Evolutionary conservation across 2,888 invertebrate species (phyloP).

Genomic region (Steinernema carpocapsae): DNA sequence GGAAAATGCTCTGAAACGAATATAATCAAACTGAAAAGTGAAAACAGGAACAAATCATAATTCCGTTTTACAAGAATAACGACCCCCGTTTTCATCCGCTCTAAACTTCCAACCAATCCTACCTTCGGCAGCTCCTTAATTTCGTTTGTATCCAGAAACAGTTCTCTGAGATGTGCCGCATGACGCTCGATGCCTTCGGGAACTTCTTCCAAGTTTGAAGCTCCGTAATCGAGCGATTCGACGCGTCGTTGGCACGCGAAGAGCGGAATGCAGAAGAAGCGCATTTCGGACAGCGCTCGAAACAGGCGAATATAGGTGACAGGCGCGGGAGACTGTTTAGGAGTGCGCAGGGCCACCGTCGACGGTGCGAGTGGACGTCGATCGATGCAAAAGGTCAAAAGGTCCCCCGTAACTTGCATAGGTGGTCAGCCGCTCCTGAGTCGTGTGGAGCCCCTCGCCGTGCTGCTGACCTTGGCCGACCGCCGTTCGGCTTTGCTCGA

Average conservation of each 20-base stretch:
- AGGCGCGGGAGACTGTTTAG: background rate
- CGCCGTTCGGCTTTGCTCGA: background rate
- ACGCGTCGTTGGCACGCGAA: conserved; percentile 75
- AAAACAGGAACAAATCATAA: background rate
- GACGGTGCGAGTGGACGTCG: background rate
- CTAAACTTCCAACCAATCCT: too few species aligned
- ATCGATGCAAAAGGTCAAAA: conserved; percentile 19
- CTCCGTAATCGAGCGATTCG: conserved; percentile 21
- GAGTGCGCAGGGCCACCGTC: conserved; percentile 10
- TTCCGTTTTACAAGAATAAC: too few species aligned
- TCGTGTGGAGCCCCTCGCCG: background rate
- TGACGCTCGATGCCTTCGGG: conserved; percentile 92
- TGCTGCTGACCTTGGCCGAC: conserved; percentile 22
- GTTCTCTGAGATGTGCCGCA: conserved; percentile 87
- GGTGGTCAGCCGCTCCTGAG: background rate
- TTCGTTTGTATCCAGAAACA: conserved; percentile 96
- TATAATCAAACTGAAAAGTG: too few species aligned
- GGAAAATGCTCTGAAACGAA: conserved; percentile 88
- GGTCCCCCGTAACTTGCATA: background rate
- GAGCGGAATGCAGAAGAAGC: conserved; percentile 72
- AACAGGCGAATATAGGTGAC: background rate
- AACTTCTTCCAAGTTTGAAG: conserved; percentile 86
- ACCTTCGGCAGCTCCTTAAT: conserved; percentile 97
- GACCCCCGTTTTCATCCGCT: too few species aligned
- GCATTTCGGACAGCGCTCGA: conserved; percentile 1